Percentiles rank a stretch among this genome's conserved stretches.
Conservation (phyloP, 1,140 invertebrate genomes). For the Eueides isabella region DNA sequence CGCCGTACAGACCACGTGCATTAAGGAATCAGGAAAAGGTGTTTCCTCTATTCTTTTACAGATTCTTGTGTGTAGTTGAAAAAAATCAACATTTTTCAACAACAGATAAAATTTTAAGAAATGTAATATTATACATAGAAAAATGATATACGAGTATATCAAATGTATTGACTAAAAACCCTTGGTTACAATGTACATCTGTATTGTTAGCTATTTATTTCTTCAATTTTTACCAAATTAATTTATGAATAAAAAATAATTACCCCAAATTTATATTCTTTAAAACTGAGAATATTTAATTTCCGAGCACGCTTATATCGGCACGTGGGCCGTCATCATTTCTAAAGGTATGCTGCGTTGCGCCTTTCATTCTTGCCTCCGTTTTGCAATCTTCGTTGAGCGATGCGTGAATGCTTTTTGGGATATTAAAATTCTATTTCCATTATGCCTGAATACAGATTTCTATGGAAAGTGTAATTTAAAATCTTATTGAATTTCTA, state of each 20-base stretch:
- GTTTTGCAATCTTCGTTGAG: slow-evolving; percentile 42
- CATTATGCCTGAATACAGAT: slow-evolving; percentile 19
- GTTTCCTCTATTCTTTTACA: background rate
- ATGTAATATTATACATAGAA: too few relatives aligned
- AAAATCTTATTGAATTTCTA: background rate
- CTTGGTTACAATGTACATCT: too few relatives aligned
- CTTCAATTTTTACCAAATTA: too few relatives aligned
- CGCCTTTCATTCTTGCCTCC: slow-evolving; percentile 37
- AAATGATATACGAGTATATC: too few relatives aligned
- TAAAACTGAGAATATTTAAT: slow-evolving; percentile 36
- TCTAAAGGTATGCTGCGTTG: slow-evolving; percentile 33
- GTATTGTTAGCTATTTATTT: too few relatives aligned
- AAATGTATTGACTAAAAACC: too few relatives aligned
- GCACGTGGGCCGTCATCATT: slow-evolving; percentile 46
- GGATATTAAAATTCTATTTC: slow-evolving; percentile 32
- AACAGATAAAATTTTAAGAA: too few relatives aligned
- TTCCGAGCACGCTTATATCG: slow-evolving; percentile 39
- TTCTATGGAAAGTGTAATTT: background rate
- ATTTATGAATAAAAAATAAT: too few relatives aligned
- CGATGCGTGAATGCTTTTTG: slow-evolving; percentile 44
- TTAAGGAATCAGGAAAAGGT: background rate
- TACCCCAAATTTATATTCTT: background rate
- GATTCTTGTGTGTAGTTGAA: too few relatives aligned
- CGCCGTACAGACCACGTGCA: background rate
- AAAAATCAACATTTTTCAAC: too few relatives aligned